phyloP scores from a whole-genome alignment of 2,888 invertebrate genomes.

The Caenorhabditis doughertyi region DNA sequence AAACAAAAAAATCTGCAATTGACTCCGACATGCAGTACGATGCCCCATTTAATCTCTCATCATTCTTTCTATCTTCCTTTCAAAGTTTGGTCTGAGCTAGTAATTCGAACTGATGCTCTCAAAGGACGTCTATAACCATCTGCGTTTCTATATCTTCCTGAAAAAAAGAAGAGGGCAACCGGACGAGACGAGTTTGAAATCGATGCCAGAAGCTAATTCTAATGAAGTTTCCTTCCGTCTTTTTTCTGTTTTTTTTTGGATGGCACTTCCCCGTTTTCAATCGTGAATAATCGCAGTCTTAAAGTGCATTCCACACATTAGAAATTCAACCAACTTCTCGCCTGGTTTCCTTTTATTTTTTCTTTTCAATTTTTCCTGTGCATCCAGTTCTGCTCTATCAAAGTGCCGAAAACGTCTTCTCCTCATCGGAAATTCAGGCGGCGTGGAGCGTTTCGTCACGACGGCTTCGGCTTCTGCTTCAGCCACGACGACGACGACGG shows the following conservation, averaged over 20 bases:
- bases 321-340: constrained; percentile 42
- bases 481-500: constrained; percentile 27
- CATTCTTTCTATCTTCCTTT: constrained; percentile 14
- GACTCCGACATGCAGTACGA: constrained; percentile 2
- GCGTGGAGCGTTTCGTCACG: constrained; percentile 48
- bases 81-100: background rate
- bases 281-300: constrained; percentile 33
- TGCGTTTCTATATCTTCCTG: constrained; percentile 2
- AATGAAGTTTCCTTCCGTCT: constrained; percentile 16
- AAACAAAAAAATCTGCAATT: constrained; percentile 43
- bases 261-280: background rate
- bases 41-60: background rate
- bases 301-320: constrained; percentile 45
- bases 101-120: constrained; percentile 33
- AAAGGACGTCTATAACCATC: constrained; percentile 30
- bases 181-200: constrained; percentile 24
- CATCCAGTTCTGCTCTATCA: constrained; percentile 47
- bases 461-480: constrained; percentile 32
- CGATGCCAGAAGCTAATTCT: constrained; percentile 21
- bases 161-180: background rate
- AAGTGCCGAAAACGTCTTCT: constrained; percentile 57
- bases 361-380: constrained; percentile 21
- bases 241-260: background rate
- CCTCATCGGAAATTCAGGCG: constrained; percentile 60
- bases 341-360: constrained; percentile 27